Conservation (phyloP, 2,888 invertebrate species). For the Calameuta idolon region DNA sequence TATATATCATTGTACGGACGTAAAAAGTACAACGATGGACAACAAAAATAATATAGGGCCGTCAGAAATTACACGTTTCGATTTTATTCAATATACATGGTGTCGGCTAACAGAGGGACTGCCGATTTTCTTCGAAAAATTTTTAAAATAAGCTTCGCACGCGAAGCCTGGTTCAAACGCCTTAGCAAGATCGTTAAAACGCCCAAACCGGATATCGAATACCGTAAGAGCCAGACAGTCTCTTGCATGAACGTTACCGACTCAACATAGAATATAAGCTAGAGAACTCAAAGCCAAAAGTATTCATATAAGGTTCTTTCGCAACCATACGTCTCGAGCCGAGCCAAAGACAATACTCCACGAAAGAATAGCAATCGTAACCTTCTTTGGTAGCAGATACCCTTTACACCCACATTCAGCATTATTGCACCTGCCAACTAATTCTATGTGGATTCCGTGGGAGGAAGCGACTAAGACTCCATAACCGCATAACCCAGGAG, state of each 20-base stretch:
- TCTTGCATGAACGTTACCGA: not conserved
- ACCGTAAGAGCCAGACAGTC: not conserved
- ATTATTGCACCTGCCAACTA: not conserved
- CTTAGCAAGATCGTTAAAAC: not conserved
- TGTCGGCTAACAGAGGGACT: not conserved
- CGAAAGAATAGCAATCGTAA: not conserved
- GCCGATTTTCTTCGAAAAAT: not conserved
- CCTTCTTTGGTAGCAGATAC: not conserved
- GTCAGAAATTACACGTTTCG: not conserved
- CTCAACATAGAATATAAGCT: not conserved
- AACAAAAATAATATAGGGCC: not conserved
- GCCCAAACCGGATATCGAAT: not conserved
- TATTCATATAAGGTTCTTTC: not conserved
- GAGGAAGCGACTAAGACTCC: not conserved
- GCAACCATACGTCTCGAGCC: not conserved
- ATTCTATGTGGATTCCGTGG: not conserved
- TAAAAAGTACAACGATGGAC: not conserved
- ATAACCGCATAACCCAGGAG: not conserved
- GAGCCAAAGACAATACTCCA: not conserved
- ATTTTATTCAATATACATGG: not conserved
- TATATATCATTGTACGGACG: not conserved
- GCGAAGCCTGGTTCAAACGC: not conserved
- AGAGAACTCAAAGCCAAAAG: not conserved
- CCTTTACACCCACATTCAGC: not conserved
- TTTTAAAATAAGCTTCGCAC: not conserved